Percentiles rank a stretch among this genome's conserved stretches.
phyloP scores from a whole-genome alignment of 2,797 vertebrate genomes.

The Adelosebastes latens region DNA sequence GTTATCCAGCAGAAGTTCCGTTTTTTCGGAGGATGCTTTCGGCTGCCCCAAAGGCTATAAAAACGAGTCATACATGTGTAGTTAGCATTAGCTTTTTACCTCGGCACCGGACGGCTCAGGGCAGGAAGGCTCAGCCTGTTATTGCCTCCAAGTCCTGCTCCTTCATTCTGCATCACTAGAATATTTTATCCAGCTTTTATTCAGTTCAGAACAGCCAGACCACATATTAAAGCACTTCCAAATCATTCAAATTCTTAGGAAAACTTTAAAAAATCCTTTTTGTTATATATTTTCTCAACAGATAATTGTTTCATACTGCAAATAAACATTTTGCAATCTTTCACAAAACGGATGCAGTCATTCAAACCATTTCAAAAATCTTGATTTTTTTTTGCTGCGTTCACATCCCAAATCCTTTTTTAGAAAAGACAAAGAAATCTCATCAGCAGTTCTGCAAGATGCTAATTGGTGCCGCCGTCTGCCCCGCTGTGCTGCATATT shows the following conservation, averaged over 20 bases:
- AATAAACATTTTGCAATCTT: neutral
- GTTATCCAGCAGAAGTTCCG: neutral
- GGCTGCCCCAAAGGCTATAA: neutral
- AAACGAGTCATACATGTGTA: neutral
- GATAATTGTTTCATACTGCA: neutral
- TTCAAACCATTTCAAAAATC: neutral
- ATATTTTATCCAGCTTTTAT: neutral
- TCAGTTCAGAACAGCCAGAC: neutral
- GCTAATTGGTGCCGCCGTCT: constrained; percentile 13
- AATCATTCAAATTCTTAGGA: neutral
- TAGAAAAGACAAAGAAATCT: neutral
- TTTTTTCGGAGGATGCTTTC: constrained; percentile 4
- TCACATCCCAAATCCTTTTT: neutral
- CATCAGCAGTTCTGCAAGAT: neutral
- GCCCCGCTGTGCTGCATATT: constrained; percentile 12
- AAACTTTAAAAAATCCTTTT: neutral
- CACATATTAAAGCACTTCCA: neutral
- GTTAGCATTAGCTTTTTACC: neutral
- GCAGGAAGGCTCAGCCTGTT: neutral
- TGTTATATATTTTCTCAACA: neutral
- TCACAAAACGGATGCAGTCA: neutral
- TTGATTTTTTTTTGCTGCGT: neutral
- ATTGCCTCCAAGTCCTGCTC: neutral
- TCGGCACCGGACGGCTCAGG: neutral
- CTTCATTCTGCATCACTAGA: neutral